These are phyloP conservation scores for Eupeodes latifasciatus DNA, from an alignment of 2,888 invertebrate genomes.

Conservation along the genomic window DNA sequence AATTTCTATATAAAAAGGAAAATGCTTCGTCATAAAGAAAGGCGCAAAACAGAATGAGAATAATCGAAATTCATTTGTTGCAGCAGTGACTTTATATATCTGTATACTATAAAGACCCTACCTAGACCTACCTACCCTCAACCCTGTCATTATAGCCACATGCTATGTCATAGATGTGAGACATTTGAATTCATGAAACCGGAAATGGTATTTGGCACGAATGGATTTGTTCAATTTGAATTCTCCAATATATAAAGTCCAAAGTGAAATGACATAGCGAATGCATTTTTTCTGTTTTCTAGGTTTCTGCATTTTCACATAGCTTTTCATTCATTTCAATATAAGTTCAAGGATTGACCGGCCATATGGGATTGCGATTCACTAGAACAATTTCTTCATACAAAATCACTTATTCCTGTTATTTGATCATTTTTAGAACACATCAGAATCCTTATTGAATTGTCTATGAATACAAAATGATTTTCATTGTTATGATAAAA, in stretches of 20 bases:
- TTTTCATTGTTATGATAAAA: too few relatives aligned
- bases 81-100: neutral
- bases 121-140: neutral
- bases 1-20: neutral
- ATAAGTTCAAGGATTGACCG: neutral
- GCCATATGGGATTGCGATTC: neutral
- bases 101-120: neutral
- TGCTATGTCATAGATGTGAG: neutral
- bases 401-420: too few relatives aligned
- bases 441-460: too few relatives aligned
- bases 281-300: neutral
- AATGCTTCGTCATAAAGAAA: neutral
- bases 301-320: neutral
- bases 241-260: neutral
- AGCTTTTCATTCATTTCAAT: neutral
- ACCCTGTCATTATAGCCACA: conserved; percentile 7
- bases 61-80: conserved; percentile 15
- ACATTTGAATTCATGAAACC: conserved; percentile 5
- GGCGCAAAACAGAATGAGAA: neutral
- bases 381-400: neutral
- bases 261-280: neutral
- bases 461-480: too few relatives aligned
- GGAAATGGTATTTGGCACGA: conserved; percentile 24
- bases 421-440: too few relatives aligned
- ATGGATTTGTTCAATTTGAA: conserved; percentile 27